Conservation (phyloP, 2,888 invertebrate genomes). For the Rotaria sp. region DNA sequence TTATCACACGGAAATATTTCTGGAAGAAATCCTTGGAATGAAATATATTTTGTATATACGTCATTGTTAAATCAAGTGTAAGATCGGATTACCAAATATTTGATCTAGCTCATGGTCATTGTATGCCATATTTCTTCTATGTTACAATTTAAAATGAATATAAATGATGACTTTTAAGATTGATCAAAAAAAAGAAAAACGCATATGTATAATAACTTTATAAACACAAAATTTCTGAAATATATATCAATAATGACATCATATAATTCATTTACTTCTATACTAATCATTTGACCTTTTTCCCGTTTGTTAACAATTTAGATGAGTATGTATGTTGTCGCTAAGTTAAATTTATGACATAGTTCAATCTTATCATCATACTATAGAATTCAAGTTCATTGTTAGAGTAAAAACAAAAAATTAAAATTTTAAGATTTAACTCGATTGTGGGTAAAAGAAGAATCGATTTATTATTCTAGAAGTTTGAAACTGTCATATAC, state of each 20-base stretch:
- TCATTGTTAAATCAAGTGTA: neutral
- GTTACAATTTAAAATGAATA: neutral
- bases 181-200: neutral
- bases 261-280: neutral
- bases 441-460: too few species aligned
- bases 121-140: neutral
- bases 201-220: neutral
- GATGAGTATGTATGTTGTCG: neutral
- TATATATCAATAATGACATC: too few species aligned
- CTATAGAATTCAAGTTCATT: too few species aligned
- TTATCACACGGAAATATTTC: neutral
- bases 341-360: neutral
- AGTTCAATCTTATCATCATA: neutral
- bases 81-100: conserved; percentile 12
- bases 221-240: neutral
- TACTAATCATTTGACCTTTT: neutral
- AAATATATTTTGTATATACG: neutral
- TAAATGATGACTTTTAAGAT: too few species aligned
- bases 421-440: too few species aligned
- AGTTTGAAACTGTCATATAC: neutral
- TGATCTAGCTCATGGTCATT: neutral
- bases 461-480: too few species aligned
- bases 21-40: neutral
- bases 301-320: neutral
- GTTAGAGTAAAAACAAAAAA: too few species aligned